Evolutionary conservation across 2,113 vertebrate species (phyloP).

Genomic region (Albula glossodonta): DNA sequence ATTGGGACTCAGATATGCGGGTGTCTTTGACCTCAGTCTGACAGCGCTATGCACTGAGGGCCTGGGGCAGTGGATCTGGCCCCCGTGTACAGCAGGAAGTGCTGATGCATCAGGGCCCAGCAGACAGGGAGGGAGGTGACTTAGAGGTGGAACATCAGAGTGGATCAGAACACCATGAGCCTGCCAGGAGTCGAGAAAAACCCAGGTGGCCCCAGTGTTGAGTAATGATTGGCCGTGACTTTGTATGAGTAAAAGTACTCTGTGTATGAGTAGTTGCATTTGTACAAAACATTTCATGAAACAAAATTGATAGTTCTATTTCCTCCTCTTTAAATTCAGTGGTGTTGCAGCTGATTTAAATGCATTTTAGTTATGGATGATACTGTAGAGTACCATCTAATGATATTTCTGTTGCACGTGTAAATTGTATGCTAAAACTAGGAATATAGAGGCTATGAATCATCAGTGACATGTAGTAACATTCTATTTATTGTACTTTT

Average conservation of each 20-base stretch:
- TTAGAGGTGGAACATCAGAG: conserved; percentile 5
- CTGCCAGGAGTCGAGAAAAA: not conserved
- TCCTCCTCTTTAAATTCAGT: too few relatives aligned
- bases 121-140: conserved; percentile 20
- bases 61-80: not conserved
- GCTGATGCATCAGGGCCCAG: conserved; percentile 22
- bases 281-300: not conserved
- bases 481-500: too few relatives aligned
- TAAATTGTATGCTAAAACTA: too few relatives aligned
- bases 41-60: not conserved
- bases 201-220: not conserved
- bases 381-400: too few relatives aligned
- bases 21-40: conserved; percentile 14
- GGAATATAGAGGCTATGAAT: too few relatives aligned
- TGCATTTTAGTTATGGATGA: too few relatives aligned
- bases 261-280: not conserved
- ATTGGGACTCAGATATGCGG: not conserved
- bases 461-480: too few relatives aligned
- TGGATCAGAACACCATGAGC: not conserved
- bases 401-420: too few relatives aligned
- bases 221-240: not conserved
- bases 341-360: not conserved
- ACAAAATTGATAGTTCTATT: too few relatives aligned
- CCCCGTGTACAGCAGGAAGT: not conserved
- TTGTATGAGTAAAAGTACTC: not conserved